Base-by-base conservation (phyloP, 2,797 vertebrate genomes). In the Champsocephalus esox region DNA sequence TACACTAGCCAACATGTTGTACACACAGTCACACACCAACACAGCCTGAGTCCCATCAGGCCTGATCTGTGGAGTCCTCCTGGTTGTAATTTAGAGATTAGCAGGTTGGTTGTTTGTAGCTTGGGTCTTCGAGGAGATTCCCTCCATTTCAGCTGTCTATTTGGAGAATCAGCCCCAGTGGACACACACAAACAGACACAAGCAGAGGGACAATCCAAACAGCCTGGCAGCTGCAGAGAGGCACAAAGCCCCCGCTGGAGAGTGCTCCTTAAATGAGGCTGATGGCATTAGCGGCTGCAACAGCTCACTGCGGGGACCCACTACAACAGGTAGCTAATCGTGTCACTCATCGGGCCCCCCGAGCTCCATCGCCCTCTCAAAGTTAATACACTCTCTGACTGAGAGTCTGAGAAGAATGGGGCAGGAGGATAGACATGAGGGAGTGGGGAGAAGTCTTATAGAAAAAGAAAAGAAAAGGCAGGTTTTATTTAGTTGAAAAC, bases 21-120 rank as follows among this genome's bases (percentile, higher is more conserved):
- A 58, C 32, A 51, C 41, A 65, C 24, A 59, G 19, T 5, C 6
- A 43, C 3, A 21, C 6, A 38, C 28, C 3, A 21, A 55, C 57
- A 48, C 44, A 55, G 9, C 54, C 19, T 73, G n/a, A 57, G 59
- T 79, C 77, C 80, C 79, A 58, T 74, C 55, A 70, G 84, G 73
- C 64, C 80, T 73, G 75, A 80, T 85, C 83, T 80, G 76, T 76
- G 77, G 83, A 86, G 55, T 85, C 69, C 80, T 70, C 77, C 77
- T 72, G 79, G 57, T 75, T 86, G 77, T 87, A 87, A 93, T 90
- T 90, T 82, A 79, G 75, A 89, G 88, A 91, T 91, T 88, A 88
- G 80, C 77, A 71, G 57, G 85, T 80, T 73, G 86, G 80, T 83
- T 80, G 77, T 90, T 88, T 88, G 87, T 86, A 88, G 90, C 89